A percentile compares a stretch with the other conserved stretches of the same genome.
These are phyloP conservation scores for Pemphredon lugubris DNA, from an alignment of 2,888 invertebrate genomes.

Conservation along the genomic window DNA sequence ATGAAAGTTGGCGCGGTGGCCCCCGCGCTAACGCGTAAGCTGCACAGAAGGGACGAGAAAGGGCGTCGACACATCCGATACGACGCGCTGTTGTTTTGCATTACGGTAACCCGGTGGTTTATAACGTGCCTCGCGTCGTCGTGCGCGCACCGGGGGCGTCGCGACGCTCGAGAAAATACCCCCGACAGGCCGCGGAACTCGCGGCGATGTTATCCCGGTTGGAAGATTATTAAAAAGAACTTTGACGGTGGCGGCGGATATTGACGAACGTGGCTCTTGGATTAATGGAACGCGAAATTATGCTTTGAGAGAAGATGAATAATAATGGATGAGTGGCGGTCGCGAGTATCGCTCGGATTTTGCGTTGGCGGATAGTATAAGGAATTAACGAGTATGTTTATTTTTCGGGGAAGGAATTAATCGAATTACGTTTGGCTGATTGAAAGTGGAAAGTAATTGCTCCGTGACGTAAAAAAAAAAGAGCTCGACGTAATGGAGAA, in stretches of 20 bases:
- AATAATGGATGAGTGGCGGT: background rate
- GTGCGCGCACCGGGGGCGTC: too few relatives aligned
- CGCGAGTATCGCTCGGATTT: background rate
- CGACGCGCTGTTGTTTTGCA: constrained; percentile 25
- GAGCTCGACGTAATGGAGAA: too few relatives aligned
- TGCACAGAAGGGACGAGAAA: background rate
- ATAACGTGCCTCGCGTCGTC: constrained; percentile 11
- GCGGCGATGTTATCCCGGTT: background rate
- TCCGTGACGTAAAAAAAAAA: too few relatives aligned
- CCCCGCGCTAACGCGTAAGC: background rate
- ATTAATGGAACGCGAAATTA: constrained; percentile 25
- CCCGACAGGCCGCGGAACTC: background rate
- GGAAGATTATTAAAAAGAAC: background rate
- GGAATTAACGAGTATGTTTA: background rate
- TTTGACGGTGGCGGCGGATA: too few relatives aligned
- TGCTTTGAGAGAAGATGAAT: background rate
- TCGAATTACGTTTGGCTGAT: too few relatives aligned
- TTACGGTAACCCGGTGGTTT: constrained; percentile 27
- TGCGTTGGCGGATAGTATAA: background rate
- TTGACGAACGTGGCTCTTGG: background rate
- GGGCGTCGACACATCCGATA: background rate
- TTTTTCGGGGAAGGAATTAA: too few relatives aligned
- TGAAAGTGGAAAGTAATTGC: too few relatives aligned
- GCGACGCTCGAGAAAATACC: background rate
- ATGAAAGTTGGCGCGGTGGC: background rate